These are phyloP conservation scores for Fregetta grallaria DNA, from an alignment of 2,113 vertebrate genomes.

Conservation along the genomic window DNA sequence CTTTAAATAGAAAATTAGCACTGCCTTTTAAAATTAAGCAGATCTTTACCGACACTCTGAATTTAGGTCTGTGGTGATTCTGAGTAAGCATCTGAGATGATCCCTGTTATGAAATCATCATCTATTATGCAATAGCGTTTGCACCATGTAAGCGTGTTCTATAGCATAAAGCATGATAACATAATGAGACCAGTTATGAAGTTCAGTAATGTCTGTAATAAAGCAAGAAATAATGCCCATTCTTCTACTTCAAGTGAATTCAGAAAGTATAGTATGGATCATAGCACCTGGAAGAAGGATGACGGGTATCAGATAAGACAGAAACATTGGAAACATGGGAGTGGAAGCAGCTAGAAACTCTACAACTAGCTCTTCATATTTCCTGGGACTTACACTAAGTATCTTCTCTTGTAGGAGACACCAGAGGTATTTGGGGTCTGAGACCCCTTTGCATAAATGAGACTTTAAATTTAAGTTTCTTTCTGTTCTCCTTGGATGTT, in stretches of 20 bases:
- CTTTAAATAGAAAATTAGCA: background rate
- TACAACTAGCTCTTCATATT: background rate
- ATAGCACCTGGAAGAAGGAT: background rate
- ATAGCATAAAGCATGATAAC: background rate
- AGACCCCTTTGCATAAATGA: background rate
- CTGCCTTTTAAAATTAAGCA: background rate
- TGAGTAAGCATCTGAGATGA: background rate
- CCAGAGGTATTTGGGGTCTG: background rate
- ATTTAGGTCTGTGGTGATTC: background rate
- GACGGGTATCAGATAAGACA: background rate
- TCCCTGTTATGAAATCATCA: background rate
- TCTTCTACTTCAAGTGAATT: background rate
- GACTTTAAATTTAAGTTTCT: background rate
- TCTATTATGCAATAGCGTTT: background rate
- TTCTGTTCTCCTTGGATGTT: background rate
- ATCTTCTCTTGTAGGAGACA: background rate
- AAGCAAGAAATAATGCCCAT: background rate
- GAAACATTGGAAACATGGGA: background rate
- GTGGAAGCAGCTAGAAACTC: background rate
- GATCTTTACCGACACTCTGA: background rate
- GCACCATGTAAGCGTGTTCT: background rate
- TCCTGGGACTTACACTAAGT: background rate
- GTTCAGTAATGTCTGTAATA: background rate
- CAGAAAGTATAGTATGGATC: background rate
- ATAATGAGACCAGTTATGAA: background rate